These are phyloP conservation scores for Drosophila peninsularis DNA, from an alignment of 2,888 invertebrate genomes.

Conservation along the genomic window DNA sequence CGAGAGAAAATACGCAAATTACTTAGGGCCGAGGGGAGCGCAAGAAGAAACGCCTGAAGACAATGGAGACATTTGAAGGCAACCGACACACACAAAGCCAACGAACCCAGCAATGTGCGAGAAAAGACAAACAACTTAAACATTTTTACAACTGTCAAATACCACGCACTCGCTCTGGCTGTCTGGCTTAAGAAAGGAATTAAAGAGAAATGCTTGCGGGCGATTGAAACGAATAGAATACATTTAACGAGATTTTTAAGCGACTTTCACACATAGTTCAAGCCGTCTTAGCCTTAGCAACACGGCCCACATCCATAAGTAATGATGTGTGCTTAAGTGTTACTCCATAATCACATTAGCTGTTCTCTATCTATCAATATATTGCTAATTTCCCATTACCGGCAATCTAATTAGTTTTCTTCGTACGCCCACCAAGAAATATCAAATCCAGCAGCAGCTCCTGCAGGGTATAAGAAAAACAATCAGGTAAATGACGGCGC, in stretches of 20 bases:
- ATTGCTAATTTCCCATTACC: neutral
- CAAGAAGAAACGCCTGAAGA: constrained; percentile 60
- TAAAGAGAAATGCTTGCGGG: neutral
- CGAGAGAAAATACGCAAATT: constrained; percentile 53
- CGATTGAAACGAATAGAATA: neutral
- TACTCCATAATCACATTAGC: neutral
- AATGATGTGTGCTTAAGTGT: constrained; percentile 4
- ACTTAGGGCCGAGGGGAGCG: constrained; percentile 35
- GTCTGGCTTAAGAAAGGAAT: neutral
- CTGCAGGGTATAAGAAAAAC: constrained; percentile 38
- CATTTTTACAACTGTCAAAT: constrained; percentile 20
- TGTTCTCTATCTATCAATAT: neutral
- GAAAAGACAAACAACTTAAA: constrained; percentile 17
- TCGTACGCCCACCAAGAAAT: neutral
- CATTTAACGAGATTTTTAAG: no score
- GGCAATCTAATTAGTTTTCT: neutral
- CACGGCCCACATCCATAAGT: neutral
- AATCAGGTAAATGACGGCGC: constrained; percentile 64
- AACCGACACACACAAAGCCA: constrained; percentile 10
- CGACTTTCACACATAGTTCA: neutral
- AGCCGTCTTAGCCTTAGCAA: neutral
- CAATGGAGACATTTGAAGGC: constrained; percentile 64
- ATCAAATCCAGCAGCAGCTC: neutral
- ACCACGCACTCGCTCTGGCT: constrained; percentile 1
- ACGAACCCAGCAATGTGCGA: constrained; percentile 23